Base-by-base conservation (phyloP, 2,797 vertebrate species). In the Balearica regulorum region DNA sequence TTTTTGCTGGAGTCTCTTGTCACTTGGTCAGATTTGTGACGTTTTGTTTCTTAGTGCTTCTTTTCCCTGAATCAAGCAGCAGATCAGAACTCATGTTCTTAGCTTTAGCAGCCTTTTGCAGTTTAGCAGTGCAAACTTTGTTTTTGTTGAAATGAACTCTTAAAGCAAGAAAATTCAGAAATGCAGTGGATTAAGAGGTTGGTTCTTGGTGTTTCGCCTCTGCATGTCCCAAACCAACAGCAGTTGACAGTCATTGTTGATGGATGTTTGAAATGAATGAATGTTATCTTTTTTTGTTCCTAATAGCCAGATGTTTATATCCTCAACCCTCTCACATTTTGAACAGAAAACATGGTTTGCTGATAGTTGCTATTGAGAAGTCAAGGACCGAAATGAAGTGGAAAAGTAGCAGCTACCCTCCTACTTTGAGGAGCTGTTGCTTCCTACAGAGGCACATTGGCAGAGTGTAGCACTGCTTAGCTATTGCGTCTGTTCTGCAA, bases 161-260 rank as follows among this genome's bases (percentile, higher is more conserved):
- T 73, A 31, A 60, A 79, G 54, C 15, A 66, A 80, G 75, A 83
- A 66, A 33, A 61, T 35, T 28, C 35, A 33, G 46, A 83, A 88
- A 16, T 48, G 35, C 29, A 8, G 4, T 39, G 44, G 26, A 37
- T 83, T 87, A 48, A 70, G 84, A 58, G 25, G 28, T 16, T 71
- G 53, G 11, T 77, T 87, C 81, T 85, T 90, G 77, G 77, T n/a
- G 29, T 82, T 89, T 95, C 3, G 12, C 88, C 51, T 65, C 68
- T 65, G 33, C 6, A 0, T 29, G 57, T 91, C 87, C 14, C 46
- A 85, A 41, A 46, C 46, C 75, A 83, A 5, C 70, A 76, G 55
- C 79, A 89, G 84, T 48, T 94, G 75, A 93, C 93, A 93, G 84
- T 83, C 85, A n/a, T 68, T 96, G 64, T 54, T 92, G 94, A 84